Evolutionary conservation across 2,113 vertebrate species (phyloP).

Genomic region (Bubo bubo): DNA sequence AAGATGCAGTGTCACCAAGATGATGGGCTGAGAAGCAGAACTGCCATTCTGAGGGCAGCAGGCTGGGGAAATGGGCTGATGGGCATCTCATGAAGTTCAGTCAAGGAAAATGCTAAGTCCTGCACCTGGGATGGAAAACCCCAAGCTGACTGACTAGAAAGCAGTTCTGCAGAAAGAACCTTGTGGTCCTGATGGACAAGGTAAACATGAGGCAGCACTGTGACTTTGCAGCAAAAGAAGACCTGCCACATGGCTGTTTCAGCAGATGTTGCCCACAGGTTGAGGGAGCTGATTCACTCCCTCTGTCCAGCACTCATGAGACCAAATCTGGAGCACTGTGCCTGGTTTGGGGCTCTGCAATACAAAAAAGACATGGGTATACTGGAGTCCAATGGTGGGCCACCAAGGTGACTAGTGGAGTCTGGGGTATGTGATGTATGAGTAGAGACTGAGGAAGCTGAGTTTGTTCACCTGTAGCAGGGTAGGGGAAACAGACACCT

Average conservation of each 20-base stretch:
- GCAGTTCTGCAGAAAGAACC: neutral
- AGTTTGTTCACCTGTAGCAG: neutral
- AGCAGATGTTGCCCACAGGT: too few species aligned
- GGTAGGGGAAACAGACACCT: neutral
- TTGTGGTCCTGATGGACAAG: neutral
- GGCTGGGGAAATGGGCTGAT: neutral
- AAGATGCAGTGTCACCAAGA: too few species aligned
- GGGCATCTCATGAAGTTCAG: neutral
- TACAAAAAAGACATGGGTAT: neutral
- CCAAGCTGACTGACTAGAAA: neutral
- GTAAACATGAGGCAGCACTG: neutral
- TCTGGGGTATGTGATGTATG: neutral
- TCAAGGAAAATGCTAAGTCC: neutral
- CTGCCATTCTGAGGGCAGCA: neutral
- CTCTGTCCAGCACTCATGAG: neutral
- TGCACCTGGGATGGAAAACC: neutral
- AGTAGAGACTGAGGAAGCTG: neutral
- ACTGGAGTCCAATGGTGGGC: neutral
- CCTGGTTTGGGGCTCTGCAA: neutral
- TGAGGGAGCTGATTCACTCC: neutral
- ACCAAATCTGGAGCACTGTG: neutral
- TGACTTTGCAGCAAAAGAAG: neutral
- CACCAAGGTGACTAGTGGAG: neutral
- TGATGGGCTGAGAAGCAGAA: neutral
- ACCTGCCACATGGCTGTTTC: neutral